Percentiles rank a stretch among this genome's conserved stretches.
phyloP scores from a whole-genome alignment of 2,888 invertebrate species.

The Drosophila kambysellisi region DNA sequence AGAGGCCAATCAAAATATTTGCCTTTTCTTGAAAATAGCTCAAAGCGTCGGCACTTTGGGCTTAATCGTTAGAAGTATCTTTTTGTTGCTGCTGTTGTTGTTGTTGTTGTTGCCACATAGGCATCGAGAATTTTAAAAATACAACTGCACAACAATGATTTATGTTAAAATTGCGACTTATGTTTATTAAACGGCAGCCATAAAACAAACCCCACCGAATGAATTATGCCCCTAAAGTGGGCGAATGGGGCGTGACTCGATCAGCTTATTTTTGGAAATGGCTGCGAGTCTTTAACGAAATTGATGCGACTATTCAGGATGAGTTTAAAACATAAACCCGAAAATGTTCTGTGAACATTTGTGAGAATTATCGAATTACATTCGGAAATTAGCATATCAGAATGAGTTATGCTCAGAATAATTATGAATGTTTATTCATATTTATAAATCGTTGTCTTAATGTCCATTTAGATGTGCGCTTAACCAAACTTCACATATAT shows the following conservation, averaged over 20 bases:
- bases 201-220: slow-evolving; percentile 11
- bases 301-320: slow-evolving; percentile 8
- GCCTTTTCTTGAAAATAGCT: slow-evolving; percentile 51
- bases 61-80: slow-evolving; percentile 26
- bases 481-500: background rate
- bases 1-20: slow-evolving; percentile 65
- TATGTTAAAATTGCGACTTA: slow-evolving; percentile 62
- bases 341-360: slow-evolving; percentile 1
- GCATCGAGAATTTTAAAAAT: slow-evolving; percentile 29
- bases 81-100: background rate
- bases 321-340: background rate
- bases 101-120: background rate
- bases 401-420: background rate
- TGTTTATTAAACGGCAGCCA: slow-evolving; percentile 37
- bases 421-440: background rate
- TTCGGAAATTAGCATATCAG: background rate
- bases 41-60: slow-evolving; percentile 53
- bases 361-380: background rate
- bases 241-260: background rate
- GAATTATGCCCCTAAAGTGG: slow-evolving; percentile 17
- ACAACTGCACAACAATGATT: slow-evolving; percentile 49
- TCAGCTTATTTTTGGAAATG: slow-evolving; percentile 6
- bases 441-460: background rate
- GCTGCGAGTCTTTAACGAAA: slow-evolving; percentile 6
- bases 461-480: background rate